Evolutionary conservation across 2,888 invertebrate species (phyloP).

Genomic region (Scaeva pyrastri): DNA sequence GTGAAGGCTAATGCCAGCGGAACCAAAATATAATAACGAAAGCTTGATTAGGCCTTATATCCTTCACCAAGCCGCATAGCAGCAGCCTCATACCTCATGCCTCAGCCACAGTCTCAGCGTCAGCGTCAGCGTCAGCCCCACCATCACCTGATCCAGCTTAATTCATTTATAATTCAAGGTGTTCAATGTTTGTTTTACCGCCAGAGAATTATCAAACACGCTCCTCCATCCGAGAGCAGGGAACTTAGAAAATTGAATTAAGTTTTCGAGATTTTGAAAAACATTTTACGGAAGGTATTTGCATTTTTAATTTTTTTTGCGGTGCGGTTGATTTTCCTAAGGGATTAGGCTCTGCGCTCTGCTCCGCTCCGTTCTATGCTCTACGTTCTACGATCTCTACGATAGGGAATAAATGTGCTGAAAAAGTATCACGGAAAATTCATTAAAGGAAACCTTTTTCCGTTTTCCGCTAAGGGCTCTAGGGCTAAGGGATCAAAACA

Average conservation of each 20-base stretch:
- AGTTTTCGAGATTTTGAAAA: slow-evolving; percentile 56
- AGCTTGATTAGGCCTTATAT: slow-evolving; percentile 39
- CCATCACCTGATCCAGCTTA: slow-evolving; percentile 29
- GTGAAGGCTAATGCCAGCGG: slow-evolving; percentile 29
- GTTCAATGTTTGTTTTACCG: slow-evolving; percentile 59
- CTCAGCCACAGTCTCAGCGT: too few relatives aligned
- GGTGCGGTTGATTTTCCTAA: slow-evolving; percentile 26
- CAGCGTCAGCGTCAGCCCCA: too few relatives aligned
- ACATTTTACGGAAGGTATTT: slow-evolving; percentile 43
- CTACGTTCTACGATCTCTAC: too few relatives aligned
- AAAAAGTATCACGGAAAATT: slow-evolving; percentile 17
- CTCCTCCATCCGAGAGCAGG: neutral
- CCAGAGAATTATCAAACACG: slow-evolving; percentile 46
- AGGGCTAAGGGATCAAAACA: too few relatives aligned
- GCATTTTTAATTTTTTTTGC: slow-evolving; percentile 33
- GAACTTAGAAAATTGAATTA: slow-evolving; percentile 57
- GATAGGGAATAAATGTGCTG: slow-evolving; percentile 12
- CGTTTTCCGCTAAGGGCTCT: slow-evolving; percentile 16
- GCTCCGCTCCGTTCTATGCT: too few relatives aligned
- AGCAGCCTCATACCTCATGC: neutral
- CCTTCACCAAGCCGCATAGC: neutral
- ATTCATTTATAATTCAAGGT: slow-evolving; percentile 66
- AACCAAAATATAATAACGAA: slow-evolving; percentile 4
- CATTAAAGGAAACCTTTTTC: slow-evolving; percentile 27
- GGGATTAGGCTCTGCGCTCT: slow-evolving; percentile 18